Conservation (phyloP, 2,113 vertebrate species). For the Microtus pennsylvanicus region DNA sequence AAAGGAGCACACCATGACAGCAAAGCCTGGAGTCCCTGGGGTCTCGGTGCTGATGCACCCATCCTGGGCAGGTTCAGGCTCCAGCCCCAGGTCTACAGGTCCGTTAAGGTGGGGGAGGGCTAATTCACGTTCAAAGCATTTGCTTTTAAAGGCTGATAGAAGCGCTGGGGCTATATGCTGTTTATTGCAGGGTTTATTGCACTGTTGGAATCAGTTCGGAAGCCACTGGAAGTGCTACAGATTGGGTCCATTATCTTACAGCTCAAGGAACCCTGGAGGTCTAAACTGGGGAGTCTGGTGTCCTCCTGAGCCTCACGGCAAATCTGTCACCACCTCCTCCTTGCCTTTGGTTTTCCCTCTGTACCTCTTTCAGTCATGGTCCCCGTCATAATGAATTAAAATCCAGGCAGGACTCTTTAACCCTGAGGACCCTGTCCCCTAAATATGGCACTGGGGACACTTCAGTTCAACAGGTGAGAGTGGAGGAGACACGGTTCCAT, state of each 20-base stretch:
- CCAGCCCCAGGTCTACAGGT: not conserved
- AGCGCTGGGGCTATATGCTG: rapidly evolving
- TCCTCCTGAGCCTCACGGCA: too few species aligned
- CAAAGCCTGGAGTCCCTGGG: rapidly evolving
- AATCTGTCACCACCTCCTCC: too few species aligned
- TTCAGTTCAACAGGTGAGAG: not conserved
- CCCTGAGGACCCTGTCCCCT: not conserved
- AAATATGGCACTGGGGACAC: too few species aligned
- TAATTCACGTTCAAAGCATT: not conserved
- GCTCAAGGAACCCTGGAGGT: rapidly evolving
- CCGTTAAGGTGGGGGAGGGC: too few species aligned
- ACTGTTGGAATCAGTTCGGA: not conserved
- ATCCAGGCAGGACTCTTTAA: not conserved
- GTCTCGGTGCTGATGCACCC: too few species aligned
- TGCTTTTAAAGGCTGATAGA: rapidly evolving
- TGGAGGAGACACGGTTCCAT: not conserved
- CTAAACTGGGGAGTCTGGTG: not conserved
- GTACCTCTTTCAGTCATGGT: not conserved
- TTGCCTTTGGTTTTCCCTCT: not conserved
- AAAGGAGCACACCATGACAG: not conserved
- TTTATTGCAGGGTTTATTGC: too few species aligned
- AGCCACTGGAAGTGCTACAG: not conserved
- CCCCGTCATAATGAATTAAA: rapidly evolving
- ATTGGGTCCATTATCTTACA: too few species aligned
- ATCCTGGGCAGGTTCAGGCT: not conserved